These are phyloP conservation scores for Gallinago media DNA, from an alignment of 2,113 vertebrate genomes.

Conservation along the genomic window DNA sequence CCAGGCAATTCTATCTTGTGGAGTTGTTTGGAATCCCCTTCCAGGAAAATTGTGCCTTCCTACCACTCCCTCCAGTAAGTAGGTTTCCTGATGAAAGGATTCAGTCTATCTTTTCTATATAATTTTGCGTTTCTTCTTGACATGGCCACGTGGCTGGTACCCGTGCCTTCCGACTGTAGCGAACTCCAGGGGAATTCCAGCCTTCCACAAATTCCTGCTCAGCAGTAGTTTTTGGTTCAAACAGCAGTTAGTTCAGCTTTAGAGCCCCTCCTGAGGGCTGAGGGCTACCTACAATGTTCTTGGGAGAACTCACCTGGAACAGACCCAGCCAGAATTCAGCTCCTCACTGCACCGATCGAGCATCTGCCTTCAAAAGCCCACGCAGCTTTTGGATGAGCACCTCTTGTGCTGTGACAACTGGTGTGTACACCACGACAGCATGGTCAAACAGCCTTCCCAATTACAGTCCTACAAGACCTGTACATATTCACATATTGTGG, in stretches of 20 bases:
- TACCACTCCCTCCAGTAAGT: too few species aligned
- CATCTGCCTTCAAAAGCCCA: neutral
- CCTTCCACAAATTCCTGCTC: neutral
- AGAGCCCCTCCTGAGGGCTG: neutral
- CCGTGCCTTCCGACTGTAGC: neutral
- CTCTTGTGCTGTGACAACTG: neutral
- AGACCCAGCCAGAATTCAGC: accelerated
- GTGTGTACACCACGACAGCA: accelerated
- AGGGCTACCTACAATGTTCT: neutral
- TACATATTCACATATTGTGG: accelerated
- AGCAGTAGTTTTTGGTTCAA: neutral
- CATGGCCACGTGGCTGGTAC: accelerated
- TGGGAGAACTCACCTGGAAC: neutral
- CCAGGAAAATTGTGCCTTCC: too few species aligned
- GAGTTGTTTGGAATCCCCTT: too few species aligned
- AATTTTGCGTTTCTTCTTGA: too few species aligned
- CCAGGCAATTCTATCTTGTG: too few species aligned
- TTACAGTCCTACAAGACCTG: neutral
- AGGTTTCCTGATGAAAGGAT: too few species aligned
- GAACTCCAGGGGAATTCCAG: neutral
- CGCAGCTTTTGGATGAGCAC: neutral
- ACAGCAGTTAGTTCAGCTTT: neutral
- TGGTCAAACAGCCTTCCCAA: neutral
- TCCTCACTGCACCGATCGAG: neutral
- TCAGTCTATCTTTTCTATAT: too few species aligned